phyloP scores from a whole-genome alignment of 92 coral and sea anemone genomes.

The Diadumene lineata region DNA sequence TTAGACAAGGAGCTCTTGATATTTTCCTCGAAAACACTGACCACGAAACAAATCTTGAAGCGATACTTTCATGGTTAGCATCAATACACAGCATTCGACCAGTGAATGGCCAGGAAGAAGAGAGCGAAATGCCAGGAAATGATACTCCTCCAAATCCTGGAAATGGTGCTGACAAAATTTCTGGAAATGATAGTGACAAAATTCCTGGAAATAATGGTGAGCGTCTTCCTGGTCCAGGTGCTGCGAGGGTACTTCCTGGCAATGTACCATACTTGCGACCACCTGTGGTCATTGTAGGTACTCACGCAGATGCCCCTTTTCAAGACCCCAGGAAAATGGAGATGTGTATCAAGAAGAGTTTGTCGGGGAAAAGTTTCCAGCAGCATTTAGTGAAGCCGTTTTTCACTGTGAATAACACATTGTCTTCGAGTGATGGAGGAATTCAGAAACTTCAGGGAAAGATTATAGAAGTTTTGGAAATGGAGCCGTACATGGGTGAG shows the following conservation, averaged over 20 bases:
- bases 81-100: constrained; percentile 66
- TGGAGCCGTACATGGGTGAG: constrained; percentile 89
- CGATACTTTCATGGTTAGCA: constrained; percentile 78
- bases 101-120: constrained; percentile 28
- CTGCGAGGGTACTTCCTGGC: neutral
- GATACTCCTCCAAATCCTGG: too few relatives aligned
- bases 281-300: constrained; percentile 76
- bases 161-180: too few relatives aligned
- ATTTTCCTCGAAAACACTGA: constrained; percentile 63
- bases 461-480: constrained; percentile 56
- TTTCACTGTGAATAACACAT: constrained; percentile 67
- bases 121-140: neutral
- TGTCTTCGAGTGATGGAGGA: constrained; percentile 59
- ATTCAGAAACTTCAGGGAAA: constrained; percentile 56
- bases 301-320: constrained; percentile 61
- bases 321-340: constrained; percentile 78
- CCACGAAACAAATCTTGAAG: constrained; percentile 76
- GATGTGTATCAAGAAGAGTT: constrained; percentile 61
- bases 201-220: too few relatives aligned
- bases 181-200: too few relatives aligned
- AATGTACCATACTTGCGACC: constrained; percentile 64
- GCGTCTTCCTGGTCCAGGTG: too few relatives aligned
- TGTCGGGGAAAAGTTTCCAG: constrained; percentile 66
- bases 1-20: constrained; percentile 79
- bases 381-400: constrained; percentile 77